phyloP scores from a whole-genome alignment of 2,888 invertebrate genomes.

The Conistra vaccinii region DNA sequence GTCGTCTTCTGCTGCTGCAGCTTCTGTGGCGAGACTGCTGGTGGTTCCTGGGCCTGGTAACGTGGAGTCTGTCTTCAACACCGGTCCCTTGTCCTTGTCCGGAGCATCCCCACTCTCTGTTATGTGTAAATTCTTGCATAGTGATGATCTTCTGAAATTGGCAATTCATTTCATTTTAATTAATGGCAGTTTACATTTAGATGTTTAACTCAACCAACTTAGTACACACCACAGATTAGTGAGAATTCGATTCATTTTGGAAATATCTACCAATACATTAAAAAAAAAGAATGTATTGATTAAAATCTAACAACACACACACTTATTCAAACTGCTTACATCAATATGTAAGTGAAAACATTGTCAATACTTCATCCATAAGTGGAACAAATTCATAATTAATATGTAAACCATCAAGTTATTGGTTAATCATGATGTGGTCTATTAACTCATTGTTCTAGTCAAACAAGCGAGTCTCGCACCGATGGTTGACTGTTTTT shows the following conservation, averaged over 20 bases:
- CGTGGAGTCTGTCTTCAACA: slow-evolving; percentile 68
- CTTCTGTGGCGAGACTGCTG: slow-evolving; percentile 59
- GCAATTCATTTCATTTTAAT: slow-evolving; percentile 1
- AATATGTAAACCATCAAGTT: slow-evolving; percentile 56
- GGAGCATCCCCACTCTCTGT: slow-evolving; percentile 73
- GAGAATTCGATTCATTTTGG: slow-evolving; percentile 15
- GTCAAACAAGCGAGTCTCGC: slow-evolving; percentile 61
- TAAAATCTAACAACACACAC: slow-evolving; percentile 36
- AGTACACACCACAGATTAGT: background rate
- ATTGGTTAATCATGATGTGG: slow-evolving; percentile 63
- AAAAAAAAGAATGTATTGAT: slow-evolving; percentile 29
- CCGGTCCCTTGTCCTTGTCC: slow-evolving; percentile 73
- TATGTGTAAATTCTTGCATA: slow-evolving; percentile 81
- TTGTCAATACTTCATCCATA: slow-evolving; percentile 30
- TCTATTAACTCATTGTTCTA: slow-evolving; percentile 72
- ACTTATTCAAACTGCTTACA: slow-evolving; percentile 18
- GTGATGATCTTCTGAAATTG: slow-evolving; percentile 81
- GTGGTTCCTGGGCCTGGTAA: slow-evolving; percentile 44
- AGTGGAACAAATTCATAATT: slow-evolving; percentile 49
- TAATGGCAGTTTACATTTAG: background rate
- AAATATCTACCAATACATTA: slow-evolving; percentile 10
- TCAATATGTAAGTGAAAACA: slow-evolving; percentile 35
- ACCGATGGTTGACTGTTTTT: slow-evolving; percentile 67
- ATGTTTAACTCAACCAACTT: background rate
- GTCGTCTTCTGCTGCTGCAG: slow-evolving; percentile 78